Evolutionary conservation across 2,888 invertebrate species (phyloP), one percentile per base, ranked within the genome.

Genomic region (Oligia strigilis): DNA sequence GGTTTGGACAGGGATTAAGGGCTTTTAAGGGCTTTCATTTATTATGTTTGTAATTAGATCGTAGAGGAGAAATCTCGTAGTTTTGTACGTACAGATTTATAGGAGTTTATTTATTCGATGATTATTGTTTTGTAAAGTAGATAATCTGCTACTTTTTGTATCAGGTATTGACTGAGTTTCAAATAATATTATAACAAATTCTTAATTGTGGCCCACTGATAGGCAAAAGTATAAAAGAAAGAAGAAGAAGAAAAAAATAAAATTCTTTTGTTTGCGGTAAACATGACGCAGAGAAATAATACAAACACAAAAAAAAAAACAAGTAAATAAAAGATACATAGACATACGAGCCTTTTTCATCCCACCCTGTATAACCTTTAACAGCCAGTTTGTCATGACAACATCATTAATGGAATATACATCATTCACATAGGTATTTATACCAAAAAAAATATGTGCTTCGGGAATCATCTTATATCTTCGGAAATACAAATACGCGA

Each of bases 41-140:
- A 86, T 80, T 80, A 73, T 78, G 77, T 76, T 77, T 73, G 70
- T 80, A 85, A 88, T 84, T 75, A 84, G 49, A 78, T 76, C 66
- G 13, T 74, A 11, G 71, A 58, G 11, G 46, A 43, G 17, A 65
- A 69, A 62, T 40, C 49, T 46, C 4, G 14, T 46, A 70, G n/a
- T 43, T 43, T 5, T 55, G 23, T 55, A 40, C 14, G 17, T 14
- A 52, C 0, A 11, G n/a, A 60, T 60, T n/a, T 60, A 60, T 60
- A n/a, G n/a, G 8, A 55, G n/a, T 43, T 71, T 36, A 4, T 58
- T 75, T 46, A 14, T 23, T 65, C 5, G 52, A 43, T 52, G 23
- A 29, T 49, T 46, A 49, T 62, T 64, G 5, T 29, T 49, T 1
- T 13, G 6, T 29, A 9, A 29, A 46, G 19, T 14, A 14, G 19